These are phyloP conservation scores for Acanthochromis polyacanthus DNA, from an alignment of 2,113 vertebrate species.

Conservation along the genomic window DNA sequence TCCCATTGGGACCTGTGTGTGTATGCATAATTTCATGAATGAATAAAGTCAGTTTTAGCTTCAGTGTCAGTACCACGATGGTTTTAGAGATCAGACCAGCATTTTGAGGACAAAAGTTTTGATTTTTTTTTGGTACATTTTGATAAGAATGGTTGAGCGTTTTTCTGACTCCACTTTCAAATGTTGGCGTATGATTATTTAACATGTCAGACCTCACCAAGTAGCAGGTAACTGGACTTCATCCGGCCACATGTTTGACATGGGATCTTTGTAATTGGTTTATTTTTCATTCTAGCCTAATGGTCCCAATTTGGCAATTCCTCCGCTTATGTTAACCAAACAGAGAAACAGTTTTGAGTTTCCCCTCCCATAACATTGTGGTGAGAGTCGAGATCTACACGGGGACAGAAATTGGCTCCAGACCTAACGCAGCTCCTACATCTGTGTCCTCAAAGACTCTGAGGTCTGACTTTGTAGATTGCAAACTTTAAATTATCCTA, in stretches of 20 bases:
- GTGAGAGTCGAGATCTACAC: slow-evolving; percentile 58
- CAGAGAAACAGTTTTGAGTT: slow-evolving; percentile 64
- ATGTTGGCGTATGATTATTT: not conserved
- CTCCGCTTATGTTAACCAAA: slow-evolving; percentile 63
- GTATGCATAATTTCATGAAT: slow-evolving; percentile 51
- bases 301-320: slow-evolving; percentile 58
- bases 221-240: slow-evolving; percentile 19
- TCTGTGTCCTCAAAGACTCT: slow-evolving; percentile 78
- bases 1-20: slow-evolving; percentile 48
- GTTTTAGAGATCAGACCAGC: not conserved
- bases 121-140: not conserved
- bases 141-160: not conserved
- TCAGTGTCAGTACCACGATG: not conserved
- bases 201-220: not conserved
- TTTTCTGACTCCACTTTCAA: not conserved
- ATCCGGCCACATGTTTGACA: slow-evolving; percentile 2
- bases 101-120: slow-evolving; percentile 4
- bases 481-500: slow-evolving; percentile 77
- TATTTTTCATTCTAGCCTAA: slow-evolving; percentile 60
- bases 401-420: slow-evolving; percentile 76
- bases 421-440: slow-evolving; percentile 62
- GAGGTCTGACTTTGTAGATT: slow-evolving; percentile 79
- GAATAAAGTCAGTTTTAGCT: slow-evolving; percentile 34
- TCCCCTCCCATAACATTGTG: slow-evolving; percentile 73
- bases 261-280: slow-evolving; percentile 45